phyloP scores from a whole-genome alignment of 2,888 invertebrate species.

The Colostygia pectinataria region DNA sequence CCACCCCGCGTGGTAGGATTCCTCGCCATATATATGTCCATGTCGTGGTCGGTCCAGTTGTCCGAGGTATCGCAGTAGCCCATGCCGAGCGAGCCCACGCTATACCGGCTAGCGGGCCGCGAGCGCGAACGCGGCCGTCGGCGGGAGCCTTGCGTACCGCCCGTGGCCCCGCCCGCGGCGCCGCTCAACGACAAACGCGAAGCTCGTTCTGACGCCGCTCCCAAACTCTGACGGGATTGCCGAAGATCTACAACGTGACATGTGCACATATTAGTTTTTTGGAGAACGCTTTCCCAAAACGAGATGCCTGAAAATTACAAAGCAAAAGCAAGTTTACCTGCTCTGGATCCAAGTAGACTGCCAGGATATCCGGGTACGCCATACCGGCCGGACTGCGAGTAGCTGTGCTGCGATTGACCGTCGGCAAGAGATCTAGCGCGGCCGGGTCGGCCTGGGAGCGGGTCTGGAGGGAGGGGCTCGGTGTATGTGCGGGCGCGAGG shows the following conservation, averaged over 20 bases:
- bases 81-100: slow-evolving; percentile 91
- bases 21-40: slow-evolving; percentile 97
- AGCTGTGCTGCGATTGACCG: slow-evolving; percentile 95
- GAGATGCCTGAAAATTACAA: slow-evolving; percentile 22
- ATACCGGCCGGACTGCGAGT: slow-evolving; percentile 92
- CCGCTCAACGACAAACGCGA: slow-evolving; percentile 89
- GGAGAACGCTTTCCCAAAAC: neutral
- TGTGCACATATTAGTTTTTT: neutral
- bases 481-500: slow-evolving; percentile 93
- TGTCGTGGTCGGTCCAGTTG: slow-evolving; percentile 97
- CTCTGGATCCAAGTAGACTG: slow-evolving; percentile 80
- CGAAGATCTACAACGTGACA: slow-evolving; percentile 85
- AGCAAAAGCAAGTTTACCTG: slow-evolving; percentile 61
- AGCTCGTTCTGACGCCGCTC: slow-evolving; percentile 91
- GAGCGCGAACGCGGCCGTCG: slow-evolving; percentile 91
- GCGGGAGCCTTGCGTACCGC: slow-evolving; percentile 84
- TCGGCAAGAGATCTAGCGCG: slow-evolving; percentile 92
- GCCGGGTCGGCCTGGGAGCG: slow-evolving; percentile 90
- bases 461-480: slow-evolving; percentile 85
- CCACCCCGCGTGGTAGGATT: slow-evolving; percentile 94
- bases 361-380: slow-evolving; percentile 89
- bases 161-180: slow-evolving; percentile 84
- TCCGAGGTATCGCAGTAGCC: slow-evolving; percentile 95
- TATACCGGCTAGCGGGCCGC: slow-evolving; percentile 90
- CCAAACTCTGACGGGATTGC: slow-evolving; percentile 93